Conservation (phyloP, 2,797 vertebrate species). For the Hyperoplus immaculatus region DNA sequence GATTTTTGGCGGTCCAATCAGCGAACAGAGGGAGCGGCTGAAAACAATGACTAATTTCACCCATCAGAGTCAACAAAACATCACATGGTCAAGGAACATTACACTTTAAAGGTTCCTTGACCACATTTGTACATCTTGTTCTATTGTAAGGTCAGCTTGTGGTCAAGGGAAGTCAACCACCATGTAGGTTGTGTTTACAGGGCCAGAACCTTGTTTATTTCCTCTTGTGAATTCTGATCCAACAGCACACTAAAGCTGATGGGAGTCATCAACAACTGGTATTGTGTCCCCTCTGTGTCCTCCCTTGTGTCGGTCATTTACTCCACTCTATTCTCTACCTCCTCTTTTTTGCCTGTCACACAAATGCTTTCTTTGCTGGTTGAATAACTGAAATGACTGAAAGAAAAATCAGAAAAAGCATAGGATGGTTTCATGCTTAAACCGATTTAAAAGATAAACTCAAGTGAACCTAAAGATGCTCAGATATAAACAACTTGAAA, state of each 20-base stretch:
- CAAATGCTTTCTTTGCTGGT: not conserved
- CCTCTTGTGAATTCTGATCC: conserved; percentile 12
- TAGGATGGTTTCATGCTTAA: not conserved
- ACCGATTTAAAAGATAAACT: too few species aligned
- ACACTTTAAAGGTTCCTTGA: too few species aligned
- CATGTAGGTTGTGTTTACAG: conserved; percentile 9
- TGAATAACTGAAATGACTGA: not conserved
- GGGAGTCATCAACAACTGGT: conserved; percentile 20
- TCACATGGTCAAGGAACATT: too few species aligned
- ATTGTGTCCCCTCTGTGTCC: conserved; percentile 24
- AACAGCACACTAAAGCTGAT: conserved; percentile 16
- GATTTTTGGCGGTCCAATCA: too few species aligned
- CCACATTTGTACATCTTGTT: not conserved
- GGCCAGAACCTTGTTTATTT: conserved; percentile 6
- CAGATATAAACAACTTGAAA: not conserved
- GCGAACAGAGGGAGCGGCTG: too few species aligned
- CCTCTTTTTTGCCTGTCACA: not conserved
- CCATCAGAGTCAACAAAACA: too few species aligned
- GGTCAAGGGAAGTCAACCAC: not conserved
- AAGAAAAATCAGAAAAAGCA: not conserved
- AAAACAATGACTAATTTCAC: too few species aligned
- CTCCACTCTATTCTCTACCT: not conserved
- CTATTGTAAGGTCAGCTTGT: not conserved
- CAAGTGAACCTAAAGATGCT: not conserved
- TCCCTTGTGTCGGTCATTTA: not conserved